Conservation (phyloP, 2,113 vertebrate species). For the Chloropsis hardwickii region DNA sequence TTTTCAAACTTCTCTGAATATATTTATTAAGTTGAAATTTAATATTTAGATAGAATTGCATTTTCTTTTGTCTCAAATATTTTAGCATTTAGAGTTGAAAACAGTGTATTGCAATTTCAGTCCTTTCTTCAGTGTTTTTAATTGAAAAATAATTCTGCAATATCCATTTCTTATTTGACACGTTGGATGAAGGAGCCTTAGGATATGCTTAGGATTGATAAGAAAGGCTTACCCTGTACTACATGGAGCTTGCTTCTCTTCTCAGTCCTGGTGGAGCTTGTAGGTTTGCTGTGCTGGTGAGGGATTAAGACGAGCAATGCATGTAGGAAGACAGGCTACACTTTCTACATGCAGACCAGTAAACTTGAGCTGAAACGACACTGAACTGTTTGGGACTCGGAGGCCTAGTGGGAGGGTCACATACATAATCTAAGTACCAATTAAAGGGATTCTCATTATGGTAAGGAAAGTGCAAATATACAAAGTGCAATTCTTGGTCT, state of each 20-base stretch:
- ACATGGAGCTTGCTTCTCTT: background rate
- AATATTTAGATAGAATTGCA: background rate
- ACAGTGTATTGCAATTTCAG: background rate
- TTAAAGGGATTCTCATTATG: background rate
- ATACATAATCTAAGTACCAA: background rate
- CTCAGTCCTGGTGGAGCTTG: background rate
- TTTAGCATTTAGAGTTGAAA: background rate
- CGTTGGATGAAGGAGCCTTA: background rate
- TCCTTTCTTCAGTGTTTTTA: background rate
- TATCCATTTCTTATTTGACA: background rate
- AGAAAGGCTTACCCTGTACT: background rate
- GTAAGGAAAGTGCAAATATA: background rate
- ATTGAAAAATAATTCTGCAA: background rate
- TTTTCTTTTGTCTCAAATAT: background rate
- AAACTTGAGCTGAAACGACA: background rate
- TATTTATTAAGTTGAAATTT: conserved; percentile 1
- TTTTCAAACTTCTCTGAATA: background rate
- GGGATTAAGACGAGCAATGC: accelerated
- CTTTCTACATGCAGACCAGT: accelerated
- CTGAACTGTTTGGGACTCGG: background rate
- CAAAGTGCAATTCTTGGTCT: background rate
- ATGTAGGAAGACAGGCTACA: background rate
- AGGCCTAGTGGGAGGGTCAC: background rate
- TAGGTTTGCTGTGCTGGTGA: background rate
- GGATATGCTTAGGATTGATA: background rate